Evolutionary conservation across 2,113 vertebrate species (phyloP).

Genomic region (Brevimyrus niger): DNA sequence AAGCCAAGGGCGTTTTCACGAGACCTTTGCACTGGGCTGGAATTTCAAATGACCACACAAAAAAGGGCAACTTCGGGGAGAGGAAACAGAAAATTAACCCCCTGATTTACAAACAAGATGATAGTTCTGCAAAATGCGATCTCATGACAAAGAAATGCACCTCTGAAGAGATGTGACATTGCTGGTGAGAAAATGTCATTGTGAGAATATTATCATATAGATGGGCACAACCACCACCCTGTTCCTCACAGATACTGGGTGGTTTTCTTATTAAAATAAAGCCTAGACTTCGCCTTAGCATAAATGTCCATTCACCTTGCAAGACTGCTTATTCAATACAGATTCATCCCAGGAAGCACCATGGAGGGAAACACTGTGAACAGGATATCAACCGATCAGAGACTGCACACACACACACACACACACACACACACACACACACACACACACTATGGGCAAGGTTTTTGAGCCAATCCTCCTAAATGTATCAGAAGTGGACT

Average conservation of each 20-base stretch:
- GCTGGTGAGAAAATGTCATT: background rate
- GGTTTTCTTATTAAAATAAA: background rate
- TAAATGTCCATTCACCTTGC: background rate
- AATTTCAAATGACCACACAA: background rate
- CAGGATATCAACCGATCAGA: background rate
- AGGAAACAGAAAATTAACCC: constrained; percentile 13
- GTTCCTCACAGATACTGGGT: background rate
- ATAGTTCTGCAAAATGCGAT: background rate
- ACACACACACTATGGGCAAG: background rate
- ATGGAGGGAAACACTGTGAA: background rate
- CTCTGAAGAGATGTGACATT: background rate
- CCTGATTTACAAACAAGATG: background rate
- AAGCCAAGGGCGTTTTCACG: background rate
- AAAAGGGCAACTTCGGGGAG: background rate
- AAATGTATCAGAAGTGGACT: background rate
- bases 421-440: background rate
- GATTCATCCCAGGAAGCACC: background rate
- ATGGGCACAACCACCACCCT: background rate
- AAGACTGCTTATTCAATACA: background rate
- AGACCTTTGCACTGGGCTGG: constrained; percentile 1
- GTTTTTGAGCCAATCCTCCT: background rate
- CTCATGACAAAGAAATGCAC: background rate
- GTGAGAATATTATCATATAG: background rate
- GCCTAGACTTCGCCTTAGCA: background rate
- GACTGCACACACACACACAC: background rate